These are phyloP conservation scores for Phyllotreta cruciferae DNA, from an alignment of 2,888 invertebrate species.

Conservation along the genomic window DNA sequence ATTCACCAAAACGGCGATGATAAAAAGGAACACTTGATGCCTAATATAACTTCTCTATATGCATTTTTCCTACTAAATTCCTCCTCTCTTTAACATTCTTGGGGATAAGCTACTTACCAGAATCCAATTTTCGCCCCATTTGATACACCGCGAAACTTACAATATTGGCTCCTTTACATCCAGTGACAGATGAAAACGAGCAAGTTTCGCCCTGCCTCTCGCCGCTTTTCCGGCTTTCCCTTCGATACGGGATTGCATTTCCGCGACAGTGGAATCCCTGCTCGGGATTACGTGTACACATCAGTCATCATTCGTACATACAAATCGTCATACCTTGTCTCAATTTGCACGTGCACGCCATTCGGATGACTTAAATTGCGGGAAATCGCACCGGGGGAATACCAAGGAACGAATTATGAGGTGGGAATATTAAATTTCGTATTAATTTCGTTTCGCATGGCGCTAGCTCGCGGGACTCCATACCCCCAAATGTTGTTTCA, in stretches of 20 bases:
- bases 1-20: not conserved
- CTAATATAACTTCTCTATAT: too few species aligned
- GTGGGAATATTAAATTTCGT: slow-evolving; percentile 32
- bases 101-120: too few species aligned
- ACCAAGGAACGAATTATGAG: slow-evolving; percentile 24
- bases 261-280: slow-evolving; percentile 20
- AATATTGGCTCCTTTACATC: too few species aligned
- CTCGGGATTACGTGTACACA: slow-evolving; percentile 24
- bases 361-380: slow-evolving; percentile 22
- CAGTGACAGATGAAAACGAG: too few species aligned
- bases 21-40: not conserved
- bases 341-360: slow-evolving; percentile 29
- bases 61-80: too few species aligned
- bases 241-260: slow-evolving; percentile 19
- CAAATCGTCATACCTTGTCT: slow-evolving; percentile 27
- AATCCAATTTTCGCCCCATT: too few species aligned
- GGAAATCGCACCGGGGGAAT: slow-evolving; percentile 11
- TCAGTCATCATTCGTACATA: slow-evolving; percentile 31
- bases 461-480: too few species aligned
- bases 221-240: too few species aligned
- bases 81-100: too few species aligned
- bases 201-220: too few species aligned
- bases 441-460: slow-evolving; percentile 14
- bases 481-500: too few species aligned
- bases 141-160: too few species aligned